phyloP scores from a whole-genome alignment of 37 sponge, comb jelly and placozoan genomes.

The Geodia barretti region DNA sequence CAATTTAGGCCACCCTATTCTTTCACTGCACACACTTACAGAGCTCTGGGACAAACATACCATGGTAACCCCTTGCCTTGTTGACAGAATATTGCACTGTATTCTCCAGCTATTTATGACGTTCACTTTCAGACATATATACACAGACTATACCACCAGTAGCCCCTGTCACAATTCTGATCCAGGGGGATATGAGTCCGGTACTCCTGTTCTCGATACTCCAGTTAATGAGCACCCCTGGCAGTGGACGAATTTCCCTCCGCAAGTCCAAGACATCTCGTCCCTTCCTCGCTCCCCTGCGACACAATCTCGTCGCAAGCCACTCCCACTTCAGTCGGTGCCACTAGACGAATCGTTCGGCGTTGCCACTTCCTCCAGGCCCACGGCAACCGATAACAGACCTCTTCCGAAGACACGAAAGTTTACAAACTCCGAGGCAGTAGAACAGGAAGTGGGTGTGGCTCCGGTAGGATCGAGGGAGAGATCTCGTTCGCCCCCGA shows the following conservation, averaged over 20 bases:
- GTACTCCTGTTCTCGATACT: background rate
- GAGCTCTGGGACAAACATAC: conserved; percentile 64
- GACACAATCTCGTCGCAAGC: background rate
- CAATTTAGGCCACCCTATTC: too few species aligned
- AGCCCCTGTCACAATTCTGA: background rate
- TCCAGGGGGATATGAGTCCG: background rate
- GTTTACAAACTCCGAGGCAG: background rate
- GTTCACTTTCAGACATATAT: too few species aligned
- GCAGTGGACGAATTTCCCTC: background rate
- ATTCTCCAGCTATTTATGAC: too few species aligned
- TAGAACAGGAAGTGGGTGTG: background rate
- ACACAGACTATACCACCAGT: too few species aligned
- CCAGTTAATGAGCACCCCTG: conserved; percentile 1
- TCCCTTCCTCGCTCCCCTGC: background rate
- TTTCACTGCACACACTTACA: too few species aligned
- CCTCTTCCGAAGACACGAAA: background rate
- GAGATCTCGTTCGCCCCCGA: background rate
- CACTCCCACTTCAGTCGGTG: background rate
- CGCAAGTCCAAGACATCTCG: background rate
- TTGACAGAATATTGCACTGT: too few species aligned
- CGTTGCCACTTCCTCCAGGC: too few species aligned
- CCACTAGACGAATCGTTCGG: background rate
- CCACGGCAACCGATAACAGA: too few species aligned
- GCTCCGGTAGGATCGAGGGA: background rate
- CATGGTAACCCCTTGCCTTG: too few species aligned